Evolutionary conservation across 2,797 vertebrate species (phyloP), one percentile per base, ranked within the genome.

Genomic region (Pitangus sulphuratus): DNA sequence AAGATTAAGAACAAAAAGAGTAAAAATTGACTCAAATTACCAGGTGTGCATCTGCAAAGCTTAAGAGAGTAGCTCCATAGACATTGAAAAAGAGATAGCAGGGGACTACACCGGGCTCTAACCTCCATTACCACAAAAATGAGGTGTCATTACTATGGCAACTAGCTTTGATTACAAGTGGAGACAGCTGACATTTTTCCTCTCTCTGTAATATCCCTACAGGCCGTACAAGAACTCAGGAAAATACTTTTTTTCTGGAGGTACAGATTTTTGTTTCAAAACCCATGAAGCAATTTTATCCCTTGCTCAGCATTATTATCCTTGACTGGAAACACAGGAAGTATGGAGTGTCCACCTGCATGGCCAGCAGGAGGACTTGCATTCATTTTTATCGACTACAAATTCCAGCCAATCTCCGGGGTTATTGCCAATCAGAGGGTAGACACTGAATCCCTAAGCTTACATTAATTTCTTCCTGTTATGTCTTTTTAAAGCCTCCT

Each of bases 311-410:
- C 33, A 18, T 3, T 47, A 25, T 35, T 47, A 33, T 17, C 18
- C 13, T 6, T 0, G 2, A 5, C 12, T 47, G n/a, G 60, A 39
- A 75, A 33, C 1, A 2, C 13, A n/a, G 40, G 58, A 20, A 3
- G 1, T 5, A 33, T 3, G 24, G 15, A 35, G 48, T 0, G 3
- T 6, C 53, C 42, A 31, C 57, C 30, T 9, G 1, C 2, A 3
- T 0, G 1, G 48, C 28, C 30, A 48, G 33, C 33, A 33, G 31
- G 65, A 79, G 17, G 48, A 17, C 33, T 56, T 40, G 12, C 17
- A 3, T 45, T 62, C 9, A 4, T 56, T 88, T 54, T 17, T 48
- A 48, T 31, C 0, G 0, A 8, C 35, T 9, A 9, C 17, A 30
- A 87, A 57, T 18, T 76, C 58, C 58, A 69, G 42, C 18, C 22